A percentile compares a stretch with the other conserved stretches of the same genome.
Conservation (phyloP, 2,797 vertebrate genomes). For the Scarus forsteni region DNA sequence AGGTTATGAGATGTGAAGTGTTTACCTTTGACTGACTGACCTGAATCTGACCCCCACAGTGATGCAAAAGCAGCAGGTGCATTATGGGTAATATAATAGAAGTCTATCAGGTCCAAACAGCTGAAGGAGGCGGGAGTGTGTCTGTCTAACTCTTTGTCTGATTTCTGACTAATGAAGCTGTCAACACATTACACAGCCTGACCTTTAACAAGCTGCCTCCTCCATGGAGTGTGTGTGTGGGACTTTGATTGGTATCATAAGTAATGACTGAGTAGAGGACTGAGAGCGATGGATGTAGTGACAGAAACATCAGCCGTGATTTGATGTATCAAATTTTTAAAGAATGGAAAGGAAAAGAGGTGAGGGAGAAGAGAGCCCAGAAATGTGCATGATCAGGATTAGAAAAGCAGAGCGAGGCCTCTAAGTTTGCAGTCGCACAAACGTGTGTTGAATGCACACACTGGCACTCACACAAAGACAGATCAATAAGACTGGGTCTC, state of each 20-base stretch:
- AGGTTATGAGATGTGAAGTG: conserved; percentile 28
- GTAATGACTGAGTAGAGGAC: conserved; percentile 64
- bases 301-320: conserved; percentile 40
- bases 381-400: conserved; percentile 3
- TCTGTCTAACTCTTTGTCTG: conserved; percentile 69
- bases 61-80: conserved; percentile 38
- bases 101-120: conserved; percentile 72
- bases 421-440: neutral
- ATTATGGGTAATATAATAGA: conserved; percentile 58
- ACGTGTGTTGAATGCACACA: neutral
- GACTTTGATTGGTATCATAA: conserved; percentile 67
- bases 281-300: conserved; percentile 21
- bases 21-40: conserved; percentile 48
- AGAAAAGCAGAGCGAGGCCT: conserved; percentile 12
- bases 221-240: conserved; percentile 55
- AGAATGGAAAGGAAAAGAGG: conserved; percentile 6
- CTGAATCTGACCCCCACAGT: conserved; percentile 38
- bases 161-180: conserved; percentile 80
- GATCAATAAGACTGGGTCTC: conserved; percentile 55
- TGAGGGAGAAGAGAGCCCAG: neutral
- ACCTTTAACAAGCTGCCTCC: conserved; percentile 78
- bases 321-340: conserved; percentile 40
- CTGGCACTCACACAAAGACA: conserved; percentile 26
- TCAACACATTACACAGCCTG: conserved; percentile 74
- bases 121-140: conserved; percentile 64